Evolutionary conservation across 2,888 invertebrate genomes (phyloP), one percentile per base, ranked within the genome.

Genomic region (Fissipunctia ypsillon): DNA sequence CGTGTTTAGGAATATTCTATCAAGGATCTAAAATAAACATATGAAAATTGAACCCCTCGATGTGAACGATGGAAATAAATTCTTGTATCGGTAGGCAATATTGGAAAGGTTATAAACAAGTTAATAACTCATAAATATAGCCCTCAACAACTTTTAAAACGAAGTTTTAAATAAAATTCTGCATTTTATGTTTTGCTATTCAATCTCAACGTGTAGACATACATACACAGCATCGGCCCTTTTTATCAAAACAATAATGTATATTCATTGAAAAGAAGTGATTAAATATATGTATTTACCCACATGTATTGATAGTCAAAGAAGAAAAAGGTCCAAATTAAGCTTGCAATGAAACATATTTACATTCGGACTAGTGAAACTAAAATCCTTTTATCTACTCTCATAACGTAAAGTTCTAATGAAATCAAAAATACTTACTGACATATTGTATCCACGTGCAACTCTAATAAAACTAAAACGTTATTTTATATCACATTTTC

Each of bases 11-110:
- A 52, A 71, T 22, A 63, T 57, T 71, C 28, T 63, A 45, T 38
- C 41, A 45, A 43, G 22, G 12, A 16, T 70, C 48, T 78, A 28
- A 28, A 16, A 57, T 57, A 70, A 56, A 56, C 48, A 63, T 50
- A 48, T 48, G 41, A 69, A 56, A 56, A 70, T 48, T 41, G 25
- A 57, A 63, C 28, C 22, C 43, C 10, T 31, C 3, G 22, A 45
- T 50, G 28, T 74, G 35, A 28, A 28, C 28, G 43, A 48, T 4
- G 45, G n/a, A 48, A 48, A 73, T 41, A 54, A 43, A 22, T 22
- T 43, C 19, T 31, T 65, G 16, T 31, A 48, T 56, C 41, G 22
- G 25, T 41, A 22, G 9, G 22, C 31, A 54, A 54, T 43, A 16
- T 22, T 25, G 25, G 31, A 69, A 31, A 52, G 14, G 19, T 41